Conservation (phyloP, 2,797 vertebrate species). For the Trachurus trachurus region DNA sequence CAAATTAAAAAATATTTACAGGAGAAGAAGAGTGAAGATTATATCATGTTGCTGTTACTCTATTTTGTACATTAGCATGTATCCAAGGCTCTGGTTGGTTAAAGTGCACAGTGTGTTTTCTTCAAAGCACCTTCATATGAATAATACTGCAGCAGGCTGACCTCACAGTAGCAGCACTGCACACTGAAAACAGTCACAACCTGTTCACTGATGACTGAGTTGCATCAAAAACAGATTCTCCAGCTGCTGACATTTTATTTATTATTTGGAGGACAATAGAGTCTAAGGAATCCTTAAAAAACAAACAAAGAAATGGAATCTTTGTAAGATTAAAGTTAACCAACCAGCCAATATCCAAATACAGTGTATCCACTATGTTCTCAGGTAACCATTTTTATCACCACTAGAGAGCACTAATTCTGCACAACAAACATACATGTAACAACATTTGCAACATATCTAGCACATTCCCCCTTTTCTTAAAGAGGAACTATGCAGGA, state of each 20-base stretch:
- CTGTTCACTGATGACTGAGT: not conserved
- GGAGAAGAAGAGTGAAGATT: not conserved
- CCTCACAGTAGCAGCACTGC: conserved; percentile 31
- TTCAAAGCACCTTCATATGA: not conserved
- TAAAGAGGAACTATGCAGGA: too few relatives aligned
- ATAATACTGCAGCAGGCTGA: conserved; percentile 21
- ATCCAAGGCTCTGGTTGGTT: not conserved
- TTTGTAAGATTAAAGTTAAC: too few relatives aligned
- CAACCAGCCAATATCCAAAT: too few relatives aligned
- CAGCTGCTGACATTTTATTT: too few relatives aligned
- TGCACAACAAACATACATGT: not conserved
- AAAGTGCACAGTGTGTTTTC: not conserved
- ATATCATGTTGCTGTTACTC: not conserved
- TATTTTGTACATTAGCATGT: not conserved
- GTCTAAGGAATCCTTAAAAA: too few relatives aligned
- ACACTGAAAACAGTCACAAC: not conserved
- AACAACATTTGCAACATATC: not conserved
- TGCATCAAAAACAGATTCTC: conserved; percentile 22
- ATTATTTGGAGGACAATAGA: too few relatives aligned
- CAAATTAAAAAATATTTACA: not conserved
- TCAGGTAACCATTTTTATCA: not conserved
- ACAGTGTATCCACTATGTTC: not conserved
- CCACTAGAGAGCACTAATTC: not conserved
- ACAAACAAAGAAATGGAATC: too few relatives aligned
- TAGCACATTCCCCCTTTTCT: not conserved